These are phyloP conservation scores for Smittia sp. DNA, from an alignment of 2,888 invertebrate genomes.

Conservation along the genomic window DNA sequence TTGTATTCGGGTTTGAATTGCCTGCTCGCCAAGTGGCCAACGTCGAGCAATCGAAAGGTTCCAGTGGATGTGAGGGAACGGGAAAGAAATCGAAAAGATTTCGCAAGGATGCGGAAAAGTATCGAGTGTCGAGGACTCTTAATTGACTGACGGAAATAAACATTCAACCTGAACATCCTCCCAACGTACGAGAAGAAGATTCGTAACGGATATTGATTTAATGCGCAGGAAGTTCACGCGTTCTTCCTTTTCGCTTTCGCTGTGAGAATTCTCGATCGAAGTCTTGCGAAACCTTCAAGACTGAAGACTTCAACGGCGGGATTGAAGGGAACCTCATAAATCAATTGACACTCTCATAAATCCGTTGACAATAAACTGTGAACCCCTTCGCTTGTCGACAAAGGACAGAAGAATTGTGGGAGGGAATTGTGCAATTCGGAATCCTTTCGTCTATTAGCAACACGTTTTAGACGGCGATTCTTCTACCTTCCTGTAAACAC, in stretches of 20 bases:
- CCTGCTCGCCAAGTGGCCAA: neutral
- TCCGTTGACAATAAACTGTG: neutral
- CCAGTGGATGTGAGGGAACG: no score
- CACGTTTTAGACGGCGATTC: neutral
- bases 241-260: neutral
- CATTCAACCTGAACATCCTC: neutral
- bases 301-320: neutral
- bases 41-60: neutral
- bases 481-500: neutral
- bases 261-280: no score
- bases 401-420: neutral
- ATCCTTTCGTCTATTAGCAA: neutral
- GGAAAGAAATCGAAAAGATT: slow-evolving; percentile 28
- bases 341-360: neutral
- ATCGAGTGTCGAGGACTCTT: slow-evolving; percentile 20
- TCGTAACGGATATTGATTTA: slow-evolving; percentile 19
- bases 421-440: neutral
- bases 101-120: slow-evolving; percentile 33
- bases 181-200: neutral
- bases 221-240: neutral
- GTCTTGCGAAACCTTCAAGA: no score
- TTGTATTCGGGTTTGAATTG: neutral
- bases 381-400: neutral
- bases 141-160: neutral
- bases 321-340: neutral